These are phyloP conservation scores for Gallinago jamesoni DNA, from an alignment of 2,113 vertebrate genomes.

Conservation along the genomic window DNA sequence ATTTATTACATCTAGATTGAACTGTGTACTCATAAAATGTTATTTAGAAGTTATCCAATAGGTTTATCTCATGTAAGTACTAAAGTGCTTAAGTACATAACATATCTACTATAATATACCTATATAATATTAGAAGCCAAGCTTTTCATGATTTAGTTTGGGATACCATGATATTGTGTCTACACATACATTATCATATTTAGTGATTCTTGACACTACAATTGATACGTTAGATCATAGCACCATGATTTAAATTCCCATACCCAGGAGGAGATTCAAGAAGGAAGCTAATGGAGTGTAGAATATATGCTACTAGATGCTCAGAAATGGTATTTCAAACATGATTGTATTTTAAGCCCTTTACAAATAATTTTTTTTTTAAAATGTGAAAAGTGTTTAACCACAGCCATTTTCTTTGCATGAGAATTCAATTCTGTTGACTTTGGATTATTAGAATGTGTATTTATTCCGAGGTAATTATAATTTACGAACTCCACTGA, in stretches of 20 bases:
- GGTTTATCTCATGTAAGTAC: not conserved
- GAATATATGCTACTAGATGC: not conserved
- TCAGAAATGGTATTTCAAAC: not conserved
- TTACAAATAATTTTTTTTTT: not conserved
- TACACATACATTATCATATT: not conserved
- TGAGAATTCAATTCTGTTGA: not conserved
- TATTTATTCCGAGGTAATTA: not conserved
- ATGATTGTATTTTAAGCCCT: not conserved
- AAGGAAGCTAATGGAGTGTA: not conserved
- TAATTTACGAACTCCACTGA: not conserved
- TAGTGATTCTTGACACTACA: not conserved
- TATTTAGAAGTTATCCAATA: not conserved
- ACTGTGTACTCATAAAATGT: not conserved
- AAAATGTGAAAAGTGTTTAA: not conserved
- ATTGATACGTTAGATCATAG: not conserved
- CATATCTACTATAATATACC: not conserved
- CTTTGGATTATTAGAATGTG: not conserved
- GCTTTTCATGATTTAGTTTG: not conserved
- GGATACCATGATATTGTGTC: not conserved
- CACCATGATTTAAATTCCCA: not conserved
- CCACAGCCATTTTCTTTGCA: not conserved
- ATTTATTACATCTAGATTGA: not conserved
- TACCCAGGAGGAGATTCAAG: not conserved
- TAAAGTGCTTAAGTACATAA: not conserved
- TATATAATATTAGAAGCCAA: not conserved